Percentiles rank a stretch among this genome's conserved stretches.
These are phyloP conservation scores for Elaeidobius kamerunicus DNA, from an alignment of 2,888 invertebrate genomes.

Conservation along the genomic window DNA sequence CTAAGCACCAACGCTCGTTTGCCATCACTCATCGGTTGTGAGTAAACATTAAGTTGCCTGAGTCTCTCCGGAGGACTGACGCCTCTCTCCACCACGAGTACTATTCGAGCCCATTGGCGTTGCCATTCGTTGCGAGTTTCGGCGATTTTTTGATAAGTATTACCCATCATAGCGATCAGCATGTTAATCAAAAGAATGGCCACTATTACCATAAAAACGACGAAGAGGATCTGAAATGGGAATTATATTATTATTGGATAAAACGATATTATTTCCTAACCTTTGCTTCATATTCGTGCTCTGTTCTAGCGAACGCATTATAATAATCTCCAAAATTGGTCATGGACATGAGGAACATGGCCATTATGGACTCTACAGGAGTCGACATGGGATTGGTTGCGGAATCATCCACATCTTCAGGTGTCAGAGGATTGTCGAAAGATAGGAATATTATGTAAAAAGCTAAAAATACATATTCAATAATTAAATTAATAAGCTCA, in stretches of 20 bases:
- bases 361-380: conserved; percentile 92
- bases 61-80: conserved; percentile 85
- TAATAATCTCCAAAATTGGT: conserved; percentile 96
- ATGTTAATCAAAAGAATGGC: conserved; percentile 94
- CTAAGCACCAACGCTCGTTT: conserved; percentile 81
- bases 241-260: neutral
- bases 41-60: conserved; percentile 84
- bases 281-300: conserved; percentile 86
- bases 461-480: conserved; percentile 52
- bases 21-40: conserved; percentile 91
- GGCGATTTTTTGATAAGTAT: conserved; percentile 96
- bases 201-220: conserved; percentile 97
- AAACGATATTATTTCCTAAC: conserved; percentile 49
- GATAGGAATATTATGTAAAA: conserved; percentile 90
- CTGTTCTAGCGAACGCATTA: conserved; percentile 82
- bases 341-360: conserved; percentile 98
- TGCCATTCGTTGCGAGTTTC: conserved; percentile 98
- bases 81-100: conserved; percentile 95
- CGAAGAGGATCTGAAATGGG: conserved; percentile 70
- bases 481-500: neutral
- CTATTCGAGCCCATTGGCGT: conserved; percentile 97
- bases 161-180: conserved; percentile 99
- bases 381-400: conserved; percentile 85
- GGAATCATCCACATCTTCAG: conserved; percentile 79
- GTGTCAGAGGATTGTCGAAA: conserved; percentile 79